These are phyloP conservation scores for Sciurus vulgaris DNA, from an alignment of 2,797 vertebrate species.

Conservation along the genomic window DNA sequence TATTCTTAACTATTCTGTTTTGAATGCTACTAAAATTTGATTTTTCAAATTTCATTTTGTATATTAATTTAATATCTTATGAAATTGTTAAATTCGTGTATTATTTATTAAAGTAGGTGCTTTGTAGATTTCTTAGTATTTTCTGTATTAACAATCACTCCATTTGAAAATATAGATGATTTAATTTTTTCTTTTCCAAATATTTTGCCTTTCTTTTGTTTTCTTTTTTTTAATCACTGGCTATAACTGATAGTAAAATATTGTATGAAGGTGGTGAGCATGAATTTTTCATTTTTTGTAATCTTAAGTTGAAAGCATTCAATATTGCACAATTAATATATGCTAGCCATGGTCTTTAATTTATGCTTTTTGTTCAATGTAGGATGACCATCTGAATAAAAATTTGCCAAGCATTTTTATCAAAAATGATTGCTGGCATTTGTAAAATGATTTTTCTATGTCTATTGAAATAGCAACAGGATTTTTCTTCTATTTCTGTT, in stretches of 20 bases:
- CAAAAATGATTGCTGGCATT: not conserved
- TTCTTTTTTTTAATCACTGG: not conserved
- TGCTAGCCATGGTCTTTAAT: not conserved
- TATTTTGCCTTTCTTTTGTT: not conserved
- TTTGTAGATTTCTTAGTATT: not conserved
- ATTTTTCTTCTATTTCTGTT: not conserved
- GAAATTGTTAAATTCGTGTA: slow-evolving; percentile 7
- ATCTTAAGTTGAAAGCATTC: not conserved
- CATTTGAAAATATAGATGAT: not conserved
- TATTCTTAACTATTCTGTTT: not conserved
- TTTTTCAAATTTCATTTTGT: not conserved
- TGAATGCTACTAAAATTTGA: not conserved
- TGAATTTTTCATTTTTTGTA: not conserved
- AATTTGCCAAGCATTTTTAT: not conserved
- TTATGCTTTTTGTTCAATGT: not conserved
- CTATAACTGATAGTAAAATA: not conserved
- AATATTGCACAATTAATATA: not conserved
- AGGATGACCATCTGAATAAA: not conserved
- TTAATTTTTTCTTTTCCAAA: not conserved
- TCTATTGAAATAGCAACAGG: not conserved
- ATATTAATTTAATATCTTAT: not conserved
- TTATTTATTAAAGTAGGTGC: not conserved
- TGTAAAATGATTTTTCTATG: not conserved
- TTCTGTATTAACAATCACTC: not conserved
- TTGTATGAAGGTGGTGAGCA: not conserved